phyloP scores from a whole-genome alignment of 2,797 vertebrate species.

The Danio jaintianensis region DNA sequence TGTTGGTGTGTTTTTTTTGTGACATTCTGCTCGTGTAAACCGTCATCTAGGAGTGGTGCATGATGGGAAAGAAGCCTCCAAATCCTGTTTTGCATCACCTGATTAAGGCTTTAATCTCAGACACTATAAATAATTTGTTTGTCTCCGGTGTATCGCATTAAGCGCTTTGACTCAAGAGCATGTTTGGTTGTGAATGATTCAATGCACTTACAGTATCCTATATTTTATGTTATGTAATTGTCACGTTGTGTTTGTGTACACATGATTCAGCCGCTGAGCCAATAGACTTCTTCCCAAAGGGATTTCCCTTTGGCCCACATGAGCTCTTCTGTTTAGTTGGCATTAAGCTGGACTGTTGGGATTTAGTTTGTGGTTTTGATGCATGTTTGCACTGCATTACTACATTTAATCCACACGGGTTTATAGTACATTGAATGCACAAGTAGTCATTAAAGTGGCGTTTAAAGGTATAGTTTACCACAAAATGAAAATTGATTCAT shows the following conservation, averaged over 20 bases:
- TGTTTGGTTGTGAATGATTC: not conserved
- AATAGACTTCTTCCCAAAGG: not conserved
- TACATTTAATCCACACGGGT: not conserved
- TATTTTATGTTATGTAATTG: not conserved
- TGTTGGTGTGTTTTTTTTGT: slow-evolving; percentile 15
- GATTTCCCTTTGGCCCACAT: not conserved
- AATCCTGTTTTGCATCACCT: slow-evolving; percentile 79
- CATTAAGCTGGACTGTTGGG: not conserved
- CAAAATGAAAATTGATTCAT: no score
- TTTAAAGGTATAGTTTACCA: not conserved
- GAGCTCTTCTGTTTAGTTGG: not conserved
- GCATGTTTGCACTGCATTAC: not conserved
- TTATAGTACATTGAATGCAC: not conserved
- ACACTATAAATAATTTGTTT: slow-evolving; percentile 77
- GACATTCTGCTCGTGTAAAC: not conserved
- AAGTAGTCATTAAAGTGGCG: not conserved
- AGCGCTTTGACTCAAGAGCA: slow-evolving; percentile 37
- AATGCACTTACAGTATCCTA: not conserved
- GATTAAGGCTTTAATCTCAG: slow-evolving; percentile 79
- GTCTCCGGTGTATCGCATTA: slow-evolving; percentile 60
- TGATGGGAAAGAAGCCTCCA: slow-evolving; percentile 66
- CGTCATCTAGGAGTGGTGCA: slow-evolving; percentile 63
- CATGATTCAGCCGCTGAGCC: not conserved
- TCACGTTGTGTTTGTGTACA: slow-evolving; percentile 11
- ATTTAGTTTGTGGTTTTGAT: not conserved